Evolutionary conservation across 2,113 vertebrate species (phyloP), one percentile per base, ranked within the genome.

Genomic region (Microtus pennsylvanicus): DNA sequence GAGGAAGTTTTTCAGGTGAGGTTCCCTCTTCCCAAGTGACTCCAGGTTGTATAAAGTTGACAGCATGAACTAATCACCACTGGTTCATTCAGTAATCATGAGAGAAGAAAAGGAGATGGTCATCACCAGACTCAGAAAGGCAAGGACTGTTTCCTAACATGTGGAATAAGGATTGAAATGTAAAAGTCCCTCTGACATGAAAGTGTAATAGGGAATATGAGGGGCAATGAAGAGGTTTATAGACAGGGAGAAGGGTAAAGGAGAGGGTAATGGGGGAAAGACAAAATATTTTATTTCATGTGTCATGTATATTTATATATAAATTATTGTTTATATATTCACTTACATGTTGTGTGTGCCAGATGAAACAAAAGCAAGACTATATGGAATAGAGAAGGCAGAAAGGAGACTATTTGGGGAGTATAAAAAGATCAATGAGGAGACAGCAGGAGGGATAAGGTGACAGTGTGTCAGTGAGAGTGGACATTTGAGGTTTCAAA

Each of bases 31-130:
- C 55, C 55, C 55, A 58, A 58, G 55, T 58, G 55, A 58, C 55
- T 19, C 55, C 55, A 58, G 17, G 55, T 58, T 58, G 17, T 19
- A 58, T 58, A 17, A 58, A 58, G 17, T 58, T 42, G 58, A 63
- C 81, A 28, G 13, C 4, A 38, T 38, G n/a, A 61, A 26, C 14
- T 58, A 7, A 61, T 21, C 21, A n/a, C 33, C 22, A 82, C 55
- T 42, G 3, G 33, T 30, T 12, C 42, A 75, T 90, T 95, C 47
- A 83, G 70, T 80, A 74, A 83, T 47, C 47, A 16, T 87, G 89
- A 22, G 77, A 65, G 33, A 94, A 76, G 58, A 45, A 90, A 94
- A 93, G 22, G 2, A 55, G 16, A 89, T 91, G 87, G 91, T 89
- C n/a, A 77, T 9, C 77, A 50, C 7, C 42, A 86, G 42, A 47